Evolutionary conservation across 2,888 invertebrate species (phyloP), one percentile per base, ranked within the genome.

Genomic region (Dynastes maya): DNA sequence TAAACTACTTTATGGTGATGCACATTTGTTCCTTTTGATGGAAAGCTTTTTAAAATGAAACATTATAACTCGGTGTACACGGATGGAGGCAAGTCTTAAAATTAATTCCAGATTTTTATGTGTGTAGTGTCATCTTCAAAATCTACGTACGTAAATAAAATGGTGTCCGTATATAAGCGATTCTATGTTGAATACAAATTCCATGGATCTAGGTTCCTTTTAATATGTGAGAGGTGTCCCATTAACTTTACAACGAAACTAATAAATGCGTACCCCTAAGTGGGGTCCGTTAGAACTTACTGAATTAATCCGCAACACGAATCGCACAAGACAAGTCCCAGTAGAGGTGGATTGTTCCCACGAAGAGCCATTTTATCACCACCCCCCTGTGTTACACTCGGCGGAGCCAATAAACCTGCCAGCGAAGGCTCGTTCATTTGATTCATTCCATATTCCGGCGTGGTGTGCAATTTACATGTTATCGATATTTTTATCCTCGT

Each of bases 401-500:
- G 84, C 83, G 67, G 83, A 86, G 86, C 87, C 88, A 88, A 88
- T 88, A 88, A 88, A 88, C 86, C 88, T 86, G 86, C 87, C 87
- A 86, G 86, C 85, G 32, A 45, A 84, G 84, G 85, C 86, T 86
- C 87, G 86, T 86, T 88, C 87, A 87, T 87, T 88, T 87, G 86
- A 88, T 88, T 87, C 88, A 87, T 88, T 88, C 86, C 86, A 88
- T 88, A 88, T 88, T 88, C 88, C 85, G 81, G 83, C 83, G 84
- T 85, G 85, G 87, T 87, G 85, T 85, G 85, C 87, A 87, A 88
- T 88, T 88, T 88, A 88, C 88, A 88, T 88, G 88, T 87, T 88
- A 88, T 88, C 88, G 88, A 88, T 88, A 88, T 88, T 88, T 88
- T 88, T 87, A 87, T 87, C 86, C 87, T 87, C 86, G 87, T 87